These are phyloP conservation scores for Tenebrio molitor DNA, from an alignment of 1,140 invertebrate species.

Conservation along the genomic window DNA sequence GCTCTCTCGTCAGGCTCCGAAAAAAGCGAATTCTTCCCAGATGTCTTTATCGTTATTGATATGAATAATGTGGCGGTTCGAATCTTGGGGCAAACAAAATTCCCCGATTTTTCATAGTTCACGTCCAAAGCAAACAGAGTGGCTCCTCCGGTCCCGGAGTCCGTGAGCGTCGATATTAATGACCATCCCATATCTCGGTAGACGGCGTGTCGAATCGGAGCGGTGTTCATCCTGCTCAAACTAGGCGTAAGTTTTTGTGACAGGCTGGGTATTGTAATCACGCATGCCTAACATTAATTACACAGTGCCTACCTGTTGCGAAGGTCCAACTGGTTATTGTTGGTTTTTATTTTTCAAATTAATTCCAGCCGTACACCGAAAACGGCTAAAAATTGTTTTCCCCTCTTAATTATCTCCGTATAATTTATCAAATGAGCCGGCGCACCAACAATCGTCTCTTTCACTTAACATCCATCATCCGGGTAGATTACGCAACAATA, in stretches of 20 bases:
- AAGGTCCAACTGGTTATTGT: slow-evolving; percentile 17
- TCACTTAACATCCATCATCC: slow-evolving; percentile 6
- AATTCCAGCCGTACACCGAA: slow-evolving; percentile 19
- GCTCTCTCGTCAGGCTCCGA: not conserved
- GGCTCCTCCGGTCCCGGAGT: not conserved
- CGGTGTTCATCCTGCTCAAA: slow-evolving; percentile 32
- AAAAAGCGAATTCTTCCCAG: slow-evolving; percentile 15
- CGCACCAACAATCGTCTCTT: not conserved
- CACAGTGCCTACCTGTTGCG: slow-evolving; percentile 13
- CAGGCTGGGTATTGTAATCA: slow-evolving; percentile 39
- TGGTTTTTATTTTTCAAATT: slow-evolving; percentile 46
- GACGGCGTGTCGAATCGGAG: slow-evolving; percentile 37
- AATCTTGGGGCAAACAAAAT: too few relatives aligned
- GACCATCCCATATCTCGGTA: slow-evolving; percentile 20
- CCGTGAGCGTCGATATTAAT: slow-evolving; percentile 13
- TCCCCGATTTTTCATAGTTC: slow-evolving; percentile 7
- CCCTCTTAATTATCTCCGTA: slow-evolving; percentile 41
- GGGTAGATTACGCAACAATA: not conserved
- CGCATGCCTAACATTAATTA: slow-evolving; percentile 47
- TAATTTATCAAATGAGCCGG: slow-evolving; percentile 43
- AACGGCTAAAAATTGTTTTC: slow-evolving; percentile 30
- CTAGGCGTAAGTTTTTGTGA: slow-evolving; percentile 45
- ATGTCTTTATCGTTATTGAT: slow-evolving; percentile 27
- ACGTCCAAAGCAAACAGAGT: slow-evolving; percentile 26
- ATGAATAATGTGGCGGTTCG: too few relatives aligned